These are phyloP conservation scores for Stegastes partitus DNA, from an alignment of 2,113 vertebrate genomes.

Conservation along the genomic window DNA sequence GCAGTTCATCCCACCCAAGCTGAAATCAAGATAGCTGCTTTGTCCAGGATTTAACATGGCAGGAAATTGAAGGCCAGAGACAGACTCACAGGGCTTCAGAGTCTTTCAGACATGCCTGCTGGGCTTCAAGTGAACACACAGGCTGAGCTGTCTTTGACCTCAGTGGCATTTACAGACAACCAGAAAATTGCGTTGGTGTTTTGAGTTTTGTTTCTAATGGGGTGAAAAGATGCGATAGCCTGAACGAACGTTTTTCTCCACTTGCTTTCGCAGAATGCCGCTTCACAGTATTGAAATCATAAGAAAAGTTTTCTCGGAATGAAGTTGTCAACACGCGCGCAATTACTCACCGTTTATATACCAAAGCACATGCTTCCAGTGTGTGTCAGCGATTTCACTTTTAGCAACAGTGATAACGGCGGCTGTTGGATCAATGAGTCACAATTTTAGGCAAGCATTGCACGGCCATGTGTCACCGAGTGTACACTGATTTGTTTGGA, in stretches of 20 bases:
- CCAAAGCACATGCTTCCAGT: slow-evolving; percentile 19
- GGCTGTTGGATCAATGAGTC: slow-evolving; percentile 45
- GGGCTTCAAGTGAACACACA: slow-evolving; percentile 46
- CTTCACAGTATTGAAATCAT: not conserved
- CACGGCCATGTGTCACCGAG: slow-evolving; percentile 40
- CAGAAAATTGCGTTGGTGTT: slow-evolving; percentile 8
- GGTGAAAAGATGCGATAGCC: not conserved
- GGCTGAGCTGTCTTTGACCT: slow-evolving; percentile 53
- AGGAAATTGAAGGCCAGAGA: slow-evolving; percentile 71
- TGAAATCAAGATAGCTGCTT: slow-evolving; percentile 48
- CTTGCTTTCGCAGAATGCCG: not conserved
- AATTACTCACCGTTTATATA: slow-evolving; percentile 13
- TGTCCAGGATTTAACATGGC: slow-evolving; percentile 56
- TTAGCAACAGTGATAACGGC: slow-evolving; percentile 11
- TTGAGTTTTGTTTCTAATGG: not conserved
- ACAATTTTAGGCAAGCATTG: slow-evolving; percentile 21
- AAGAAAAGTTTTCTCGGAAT: not conserved
- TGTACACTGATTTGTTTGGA: slow-evolving; percentile 68
- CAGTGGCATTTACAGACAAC: slow-evolving; percentile 33
- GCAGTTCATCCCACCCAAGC: slow-evolving; percentile 50
- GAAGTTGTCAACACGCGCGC: not conserved
- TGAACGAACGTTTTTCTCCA: not conserved
- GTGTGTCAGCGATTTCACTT: slow-evolving; percentile 31
- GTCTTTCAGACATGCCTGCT: slow-evolving; percentile 62
- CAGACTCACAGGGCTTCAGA: slow-evolving; percentile 47